Base-by-base conservation (phyloP, 2,113 vertebrate genomes). In the Indicator indicator region DNA sequence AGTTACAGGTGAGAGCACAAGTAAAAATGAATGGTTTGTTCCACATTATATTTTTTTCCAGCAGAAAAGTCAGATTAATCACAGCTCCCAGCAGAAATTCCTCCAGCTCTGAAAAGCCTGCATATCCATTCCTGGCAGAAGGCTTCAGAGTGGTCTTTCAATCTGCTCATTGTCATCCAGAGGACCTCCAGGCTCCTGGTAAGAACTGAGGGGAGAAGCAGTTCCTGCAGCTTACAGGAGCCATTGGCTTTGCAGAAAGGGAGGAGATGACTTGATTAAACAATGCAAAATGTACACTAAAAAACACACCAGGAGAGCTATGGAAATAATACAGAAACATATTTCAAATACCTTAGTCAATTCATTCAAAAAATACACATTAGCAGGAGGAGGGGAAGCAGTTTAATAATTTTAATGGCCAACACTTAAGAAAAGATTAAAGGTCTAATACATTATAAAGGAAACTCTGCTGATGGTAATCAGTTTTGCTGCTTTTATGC, bases 341-440 rank as follows among this genome's bases (percentile, higher is more conserved):
- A 89, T 94, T 94, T 58, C 3, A 88, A 90, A 93, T 77, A 78
- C 16, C 56, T 71, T 5, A 5, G 69, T 83, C 56, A 71, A 81
- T 96, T 86, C 54, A 75, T 89, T 96, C 64, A 89, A 97, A 95
- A 87, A 88, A 92, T 89, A 93, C 12, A 87, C 59, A 83, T 86
- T 95, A 94, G 90, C 83, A 94, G 81, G 77, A 85, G 70, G 86
- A 93, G 70, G 89, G 48, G 77, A 93, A 85, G 75, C 75, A 94
- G 86, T 96, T 95, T 95, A 95, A 95, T 96, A 96, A 93, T 97
- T 95, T 95, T 95, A 96, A 96, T 95, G 91, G 93, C 63, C 84
- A 92, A 93, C 74, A 76, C 71, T 96, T 96, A 96, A 91, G 87
- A 96, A 96, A 96, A 97, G 87, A 95, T 95, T 94, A 96, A 96